Evolutionary conservation across 2,888 invertebrate species (phyloP).

Genomic region (Hydraecia micacea): DNA sequence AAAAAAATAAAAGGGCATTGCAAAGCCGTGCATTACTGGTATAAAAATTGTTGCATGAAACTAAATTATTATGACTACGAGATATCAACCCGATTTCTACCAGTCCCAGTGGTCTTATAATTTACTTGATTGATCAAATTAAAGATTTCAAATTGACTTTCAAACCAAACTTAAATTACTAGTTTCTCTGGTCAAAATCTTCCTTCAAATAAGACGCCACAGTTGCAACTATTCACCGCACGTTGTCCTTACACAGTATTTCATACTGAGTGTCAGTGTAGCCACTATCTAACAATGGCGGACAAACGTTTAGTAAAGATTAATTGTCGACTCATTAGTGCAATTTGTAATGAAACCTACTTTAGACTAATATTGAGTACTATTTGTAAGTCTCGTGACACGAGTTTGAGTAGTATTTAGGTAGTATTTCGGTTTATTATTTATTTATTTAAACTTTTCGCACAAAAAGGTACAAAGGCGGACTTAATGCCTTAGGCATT

Average conservation of each 20-base stretch:
- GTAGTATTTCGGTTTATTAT: no score
- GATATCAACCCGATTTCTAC: not conserved
- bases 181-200: not conserved
- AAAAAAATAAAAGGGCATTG: no score
- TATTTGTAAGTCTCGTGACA: not conserved
- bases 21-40: no score
- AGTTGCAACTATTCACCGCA: constrained; percentile 27
- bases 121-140: not conserved
- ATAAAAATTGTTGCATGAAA: no score
- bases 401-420: no score
- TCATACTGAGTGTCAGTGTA: constrained; percentile 17
- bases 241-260: constrained; percentile 25
- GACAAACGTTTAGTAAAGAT: constrained; percentile 29
- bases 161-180: not conserved
- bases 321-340: constrained; percentile 29
- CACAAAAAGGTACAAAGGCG: no score
- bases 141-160: not conserved
- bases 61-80: not conserved
- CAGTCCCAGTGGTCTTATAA: not conserved
- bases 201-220: not conserved
- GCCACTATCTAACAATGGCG: constrained; percentile 33
- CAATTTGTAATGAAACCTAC: constrained; percentile 11
- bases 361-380: not conserved
- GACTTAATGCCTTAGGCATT: no score
- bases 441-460: no score